Conservation (phyloP, 2,113 vertebrate species). For the Pitta sordida region DNA sequence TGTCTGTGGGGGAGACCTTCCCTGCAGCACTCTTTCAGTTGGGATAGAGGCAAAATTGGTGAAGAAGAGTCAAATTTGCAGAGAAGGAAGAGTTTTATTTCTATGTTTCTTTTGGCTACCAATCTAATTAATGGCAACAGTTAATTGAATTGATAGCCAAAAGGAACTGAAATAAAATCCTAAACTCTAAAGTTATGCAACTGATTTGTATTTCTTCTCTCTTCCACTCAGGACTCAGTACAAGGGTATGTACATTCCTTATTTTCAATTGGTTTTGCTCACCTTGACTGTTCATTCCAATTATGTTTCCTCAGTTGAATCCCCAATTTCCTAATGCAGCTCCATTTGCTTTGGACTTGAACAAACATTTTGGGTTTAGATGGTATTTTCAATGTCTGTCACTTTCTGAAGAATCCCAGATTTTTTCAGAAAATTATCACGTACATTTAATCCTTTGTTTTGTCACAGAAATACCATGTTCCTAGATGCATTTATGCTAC, state of each 20-base stretch:
- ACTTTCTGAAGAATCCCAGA: background rate
- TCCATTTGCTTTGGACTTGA: background rate
- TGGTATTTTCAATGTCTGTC: background rate
- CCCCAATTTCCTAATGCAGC: background rate
- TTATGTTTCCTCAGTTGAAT: background rate
- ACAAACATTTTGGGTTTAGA: background rate
- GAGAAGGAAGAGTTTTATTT: slow-evolving; percentile 1
- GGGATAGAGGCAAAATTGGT: background rate
- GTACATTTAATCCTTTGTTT: background rate
- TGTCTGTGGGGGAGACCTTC: slow-evolving; percentile 26
- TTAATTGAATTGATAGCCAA: slow-evolving; percentile 49
- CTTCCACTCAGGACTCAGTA: background rate
- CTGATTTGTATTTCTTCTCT: background rate
- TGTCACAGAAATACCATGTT: background rate
- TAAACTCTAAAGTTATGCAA: background rate
- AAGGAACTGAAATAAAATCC: slow-evolving; percentile 31
- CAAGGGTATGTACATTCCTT: background rate
- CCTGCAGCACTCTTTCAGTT: background rate
- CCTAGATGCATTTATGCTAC: background rate
- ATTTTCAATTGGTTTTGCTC: background rate
- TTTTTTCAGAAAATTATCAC: background rate
- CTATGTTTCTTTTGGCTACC: slow-evolving; percentile 43
- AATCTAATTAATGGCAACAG: slow-evolving; percentile 35
- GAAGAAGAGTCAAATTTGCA: background rate
- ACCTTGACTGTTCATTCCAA: background rate